Conservation (phyloP, 2,888 invertebrate species). For the Hecatera dysodea region DNA sequence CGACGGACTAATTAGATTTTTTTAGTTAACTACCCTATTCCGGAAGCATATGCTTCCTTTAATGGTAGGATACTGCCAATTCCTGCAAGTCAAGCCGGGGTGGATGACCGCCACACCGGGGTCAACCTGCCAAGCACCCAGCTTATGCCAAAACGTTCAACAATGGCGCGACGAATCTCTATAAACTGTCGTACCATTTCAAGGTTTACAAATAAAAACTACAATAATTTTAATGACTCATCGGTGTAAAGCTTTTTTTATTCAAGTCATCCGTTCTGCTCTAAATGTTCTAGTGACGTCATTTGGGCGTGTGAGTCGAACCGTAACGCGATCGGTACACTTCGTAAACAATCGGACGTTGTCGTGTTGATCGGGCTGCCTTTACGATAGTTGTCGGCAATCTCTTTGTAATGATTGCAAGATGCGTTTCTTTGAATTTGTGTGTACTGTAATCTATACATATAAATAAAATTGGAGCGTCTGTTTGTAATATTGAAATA, state of each 20-base stretch:
- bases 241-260: conserved; percentile 40
- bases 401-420: conserved; percentile 18
- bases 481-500: too few relatives aligned
- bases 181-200: conserved; percentile 25
- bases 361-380: conserved; percentile 51
- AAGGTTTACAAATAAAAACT: conserved; percentile 47
- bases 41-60: background rate
- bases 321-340: conserved; percentile 61
- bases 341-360: conserved; percentile 61
- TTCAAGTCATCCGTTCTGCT: conserved; percentile 60
- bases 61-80: background rate
- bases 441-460: too few relatives aligned
- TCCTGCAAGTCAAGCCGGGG: background rate
- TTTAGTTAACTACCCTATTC: too few relatives aligned
- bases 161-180: conserved; percentile 41
- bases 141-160: conserved; percentile 23
- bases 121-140: conserved; percentile 10
- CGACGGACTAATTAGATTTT: too few relatives aligned
- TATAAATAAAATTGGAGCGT: too few relatives aligned
- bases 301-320: conserved; percentile 48
- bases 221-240: conserved; percentile 53
- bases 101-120: conserved; percentile 24
- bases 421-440: conserved; percentile 27
- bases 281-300: conserved; percentile 64
- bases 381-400: conserved; percentile 39